phyloP scores from a whole-genome alignment of 2,797 vertebrate genomes.

The Borostomias antarcticus region DNA sequence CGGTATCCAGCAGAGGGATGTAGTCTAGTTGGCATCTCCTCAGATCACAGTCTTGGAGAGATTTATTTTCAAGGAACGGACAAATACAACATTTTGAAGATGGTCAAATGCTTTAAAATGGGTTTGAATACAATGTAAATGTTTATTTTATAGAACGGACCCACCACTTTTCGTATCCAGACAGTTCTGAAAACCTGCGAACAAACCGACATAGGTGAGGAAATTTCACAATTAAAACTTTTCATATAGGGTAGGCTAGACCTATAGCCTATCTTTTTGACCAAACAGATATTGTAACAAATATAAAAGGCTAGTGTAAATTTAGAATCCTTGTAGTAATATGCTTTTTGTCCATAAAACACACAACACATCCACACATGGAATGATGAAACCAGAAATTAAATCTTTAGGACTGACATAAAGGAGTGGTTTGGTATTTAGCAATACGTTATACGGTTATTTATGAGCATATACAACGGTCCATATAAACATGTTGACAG shows the following conservation, averaged over 20 bases:
- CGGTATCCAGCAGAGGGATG: conserved; percentile 18
- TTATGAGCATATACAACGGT: no score
- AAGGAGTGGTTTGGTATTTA: no score
- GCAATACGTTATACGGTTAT: no score
- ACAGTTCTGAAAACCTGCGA: not conserved
- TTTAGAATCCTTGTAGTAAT: no score
- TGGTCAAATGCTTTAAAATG: not conserved
- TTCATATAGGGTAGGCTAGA: not conserved
- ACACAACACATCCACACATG: not conserved
- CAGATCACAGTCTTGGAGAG: not conserved
- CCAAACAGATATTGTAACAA: not conserved
- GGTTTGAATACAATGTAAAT: conserved; percentile 12
- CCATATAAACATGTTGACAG: no score
- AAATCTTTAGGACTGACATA: no score
- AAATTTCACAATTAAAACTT: not conserved
- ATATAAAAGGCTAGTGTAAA: no score
- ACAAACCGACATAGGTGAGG: conserved; percentile 56
- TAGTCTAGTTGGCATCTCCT: not conserved
- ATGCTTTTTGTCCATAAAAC: no score
- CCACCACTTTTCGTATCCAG: conserved; percentile 27
- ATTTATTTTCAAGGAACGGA: not conserved
- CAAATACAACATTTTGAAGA: not conserved
- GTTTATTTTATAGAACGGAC: conserved; percentile 24
- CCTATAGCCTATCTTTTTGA: not conserved
- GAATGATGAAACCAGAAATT: not conserved